phyloP scores from a whole-genome alignment of 2,888 invertebrate genomes.

The Opisthograptis luteolata region DNA sequence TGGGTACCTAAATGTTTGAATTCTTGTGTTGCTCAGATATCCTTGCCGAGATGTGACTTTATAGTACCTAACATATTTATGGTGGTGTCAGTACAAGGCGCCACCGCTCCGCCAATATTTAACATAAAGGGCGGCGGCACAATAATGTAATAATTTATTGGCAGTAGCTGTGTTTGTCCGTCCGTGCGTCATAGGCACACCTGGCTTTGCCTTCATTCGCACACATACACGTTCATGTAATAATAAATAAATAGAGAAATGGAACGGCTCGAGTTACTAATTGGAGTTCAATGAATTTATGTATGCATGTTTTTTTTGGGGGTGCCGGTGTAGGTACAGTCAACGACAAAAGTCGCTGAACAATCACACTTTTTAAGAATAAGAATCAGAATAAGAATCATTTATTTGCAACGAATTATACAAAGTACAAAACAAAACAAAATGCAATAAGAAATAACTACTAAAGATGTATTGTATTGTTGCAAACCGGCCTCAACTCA shows the following conservation, averaged over 20 bases:
- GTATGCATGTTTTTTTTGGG: not conserved
- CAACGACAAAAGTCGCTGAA: not conserved
- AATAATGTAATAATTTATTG: constrained; percentile 80
- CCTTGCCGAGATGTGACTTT: too few relatives aligned
- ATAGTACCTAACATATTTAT: too few relatives aligned
- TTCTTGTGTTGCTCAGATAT: too few relatives aligned
- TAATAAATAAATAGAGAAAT: constrained; percentile 50
- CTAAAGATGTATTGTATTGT: too few relatives aligned
- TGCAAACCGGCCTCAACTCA: too few relatives aligned
- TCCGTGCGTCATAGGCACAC: constrained; percentile 76
- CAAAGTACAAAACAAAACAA: too few relatives aligned
- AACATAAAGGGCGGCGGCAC: constrained; percentile 69
- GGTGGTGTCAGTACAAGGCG: not conserved
- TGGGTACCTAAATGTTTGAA: too few relatives aligned
- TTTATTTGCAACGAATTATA: too few relatives aligned
- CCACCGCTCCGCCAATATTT: constrained; percentile 50
- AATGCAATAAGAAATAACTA: too few relatives aligned
- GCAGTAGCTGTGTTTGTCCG: constrained; percentile 57
- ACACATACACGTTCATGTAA: too few relatives aligned
- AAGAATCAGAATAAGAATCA: too few relatives aligned
- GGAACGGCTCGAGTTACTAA: constrained; percentile 45
- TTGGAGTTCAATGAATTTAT: constrained; percentile 38
- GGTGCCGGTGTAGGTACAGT: not conserved
- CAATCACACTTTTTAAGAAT: too few relatives aligned
- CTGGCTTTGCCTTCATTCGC: constrained; percentile 42